Conservation (phyloP, 2,113 vertebrate genomes). For the Chrysemys picta region DNA sequence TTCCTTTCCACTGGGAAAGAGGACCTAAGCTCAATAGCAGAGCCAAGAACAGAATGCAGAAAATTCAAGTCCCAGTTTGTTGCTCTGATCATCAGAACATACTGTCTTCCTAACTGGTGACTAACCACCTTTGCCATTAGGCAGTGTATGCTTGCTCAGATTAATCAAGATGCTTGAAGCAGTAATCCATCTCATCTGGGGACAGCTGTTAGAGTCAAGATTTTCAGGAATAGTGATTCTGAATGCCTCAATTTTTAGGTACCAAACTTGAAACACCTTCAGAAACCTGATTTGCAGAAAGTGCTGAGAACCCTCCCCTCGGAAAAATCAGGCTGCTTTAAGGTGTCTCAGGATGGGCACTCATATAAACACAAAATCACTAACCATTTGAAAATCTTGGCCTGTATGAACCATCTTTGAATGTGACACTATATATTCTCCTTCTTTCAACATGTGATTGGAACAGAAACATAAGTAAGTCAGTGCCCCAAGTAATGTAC, state of each 20-base stretch:
- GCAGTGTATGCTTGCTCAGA: not conserved
- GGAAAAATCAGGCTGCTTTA: not conserved
- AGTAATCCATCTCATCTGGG: not conserved
- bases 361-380: not conserved
- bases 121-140: not conserved
- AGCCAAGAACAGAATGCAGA: too few relatives aligned
- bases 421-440: not conserved
- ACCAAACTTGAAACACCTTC: not conserved
- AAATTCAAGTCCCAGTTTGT: too few relatives aligned
- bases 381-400: not conserved
- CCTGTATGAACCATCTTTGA: not conserved
- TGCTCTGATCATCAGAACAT: too few relatives aligned
- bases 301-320: not conserved
- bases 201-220: not conserved
- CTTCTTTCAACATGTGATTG: not conserved
- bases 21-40: too few relatives aligned
- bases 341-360: not conserved
- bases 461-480: not conserved
- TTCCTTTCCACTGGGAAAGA: too few relatives aligned
- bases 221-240: not conserved
- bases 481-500: not conserved
- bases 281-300: not conserved
- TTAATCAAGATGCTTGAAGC: not conserved
- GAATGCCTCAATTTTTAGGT: not conserved
- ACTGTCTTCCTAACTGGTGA: not conserved